Base-by-base conservation (phyloP, 1,140 invertebrate genomes). In the Papilio xuthus region DNA sequence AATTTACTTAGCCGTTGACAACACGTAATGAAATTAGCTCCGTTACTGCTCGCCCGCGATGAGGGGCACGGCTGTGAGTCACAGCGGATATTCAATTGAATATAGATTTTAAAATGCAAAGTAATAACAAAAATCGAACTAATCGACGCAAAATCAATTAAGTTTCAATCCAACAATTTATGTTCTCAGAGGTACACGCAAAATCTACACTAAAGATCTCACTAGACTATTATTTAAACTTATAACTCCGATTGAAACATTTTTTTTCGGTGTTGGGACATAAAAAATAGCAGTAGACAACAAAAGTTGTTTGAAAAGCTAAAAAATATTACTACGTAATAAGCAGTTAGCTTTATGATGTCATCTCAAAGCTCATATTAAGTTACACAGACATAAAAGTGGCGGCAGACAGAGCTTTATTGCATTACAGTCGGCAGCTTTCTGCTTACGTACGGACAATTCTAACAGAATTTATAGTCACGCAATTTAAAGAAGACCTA, bases 81-180 rank as follows among this genome's bases (percentile, higher is more conserved):
- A 74, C 32, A 47, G 72, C 50, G 72, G 72, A 74, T 74, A 53
- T 75, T 37, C 72, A 75, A 75, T 75, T 75, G 72, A 75, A 75
- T 75, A 75, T 56, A 75, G 23, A 75, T 53, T 75, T 28, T 53
- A 56, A 50, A 37, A 44, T 0, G 32, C 28, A 28, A 15, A 32
- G 10, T 53, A 0, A 75, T 7, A 75, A 75, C 1, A 12, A 15
- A 32, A 71, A 41, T 7, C 41, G 20, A 12, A 71, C 18, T 42
- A 9, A 20, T 20, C 12, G 8, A 53, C 18, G 2, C 32, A 37
- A 37, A 37, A 37, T 18, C 6, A 47, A 47, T 47, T 15, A 47
- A 47, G 15, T 47, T 15, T 18, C 44, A 18, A 47, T 15, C 15
- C 4, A 47, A 47, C 44, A 44, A 47, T 47, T 15, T 47, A 47